Conservation (phyloP, 2,797 vertebrate genomes). For the Gephyroberyx darwinii region DNA sequence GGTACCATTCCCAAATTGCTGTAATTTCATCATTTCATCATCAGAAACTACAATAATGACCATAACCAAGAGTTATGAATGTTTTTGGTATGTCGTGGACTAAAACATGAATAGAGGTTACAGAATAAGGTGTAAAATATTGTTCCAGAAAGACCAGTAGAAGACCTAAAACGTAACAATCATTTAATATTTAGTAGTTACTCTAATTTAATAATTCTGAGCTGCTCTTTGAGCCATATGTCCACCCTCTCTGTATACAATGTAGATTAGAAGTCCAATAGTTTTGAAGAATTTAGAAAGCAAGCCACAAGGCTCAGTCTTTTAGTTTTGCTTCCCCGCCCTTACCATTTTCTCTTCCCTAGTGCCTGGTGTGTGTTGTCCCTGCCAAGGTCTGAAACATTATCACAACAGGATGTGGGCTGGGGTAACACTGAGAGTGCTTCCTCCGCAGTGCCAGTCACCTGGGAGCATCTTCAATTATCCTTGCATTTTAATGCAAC, state of each 20-base stretch:
- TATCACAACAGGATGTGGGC: conserved; percentile 79
- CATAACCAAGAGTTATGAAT: neutral
- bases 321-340: conserved; percentile 44
- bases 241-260: conserved; percentile 1
- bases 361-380: conserved; percentile 65
- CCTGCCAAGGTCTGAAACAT: conserved; percentile 75
- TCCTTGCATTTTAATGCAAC: conserved; percentile 74
- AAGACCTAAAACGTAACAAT: neutral
- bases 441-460: conserved; percentile 74
- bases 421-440: conserved; percentile 75
- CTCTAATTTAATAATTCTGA: conserved; percentile 4
- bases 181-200: neutral
- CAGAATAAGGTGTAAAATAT: neutral
- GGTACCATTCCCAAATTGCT: neutral
- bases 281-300: conserved; percentile 19
- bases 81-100: neutral
- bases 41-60: conserved; percentile 5
- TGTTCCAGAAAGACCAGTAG: neutral
- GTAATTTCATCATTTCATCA: conserved; percentile 3
- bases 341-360: conserved; percentile 44
- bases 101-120: neutral
- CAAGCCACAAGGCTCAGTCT: conserved; percentile 17
- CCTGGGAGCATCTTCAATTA: conserved; percentile 76
- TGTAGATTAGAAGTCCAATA: conserved; percentile 18
- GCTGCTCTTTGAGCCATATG: conserved; percentile 12